Percentiles rank a stretch among this genome's conserved stretches.
phyloP scores from a whole-genome alignment of 2,797 vertebrate genomes.

The Falco columbarius region DNA sequence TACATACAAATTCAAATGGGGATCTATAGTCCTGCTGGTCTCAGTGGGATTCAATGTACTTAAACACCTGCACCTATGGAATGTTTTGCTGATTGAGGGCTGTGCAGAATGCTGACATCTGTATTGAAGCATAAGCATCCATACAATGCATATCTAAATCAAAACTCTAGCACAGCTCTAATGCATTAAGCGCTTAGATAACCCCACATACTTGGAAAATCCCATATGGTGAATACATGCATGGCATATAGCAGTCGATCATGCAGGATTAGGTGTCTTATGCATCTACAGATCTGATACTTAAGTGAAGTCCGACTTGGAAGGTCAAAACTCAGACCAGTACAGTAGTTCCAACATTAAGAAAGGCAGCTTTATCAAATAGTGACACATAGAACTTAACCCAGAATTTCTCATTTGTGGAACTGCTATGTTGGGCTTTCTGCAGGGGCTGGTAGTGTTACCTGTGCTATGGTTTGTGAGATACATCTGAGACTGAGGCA shows the following conservation, averaged over 20 bases:
- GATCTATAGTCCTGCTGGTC: not conserved
- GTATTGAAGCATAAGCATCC: not conserved
- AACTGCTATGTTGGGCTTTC: not conserved
- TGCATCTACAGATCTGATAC: not conserved
- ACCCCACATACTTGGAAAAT: not conserved
- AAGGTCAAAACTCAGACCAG: not conserved
- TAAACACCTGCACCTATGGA: not conserved
- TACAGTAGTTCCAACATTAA: not conserved
- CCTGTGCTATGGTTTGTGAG: not conserved
- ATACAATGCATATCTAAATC: not conserved
- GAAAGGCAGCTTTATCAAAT: not conserved
- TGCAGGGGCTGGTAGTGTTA: not conserved
- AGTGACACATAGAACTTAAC: not conserved
- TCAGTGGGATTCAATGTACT: not conserved
- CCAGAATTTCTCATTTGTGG: not conserved
- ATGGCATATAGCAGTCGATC: not conserved
- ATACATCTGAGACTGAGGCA: not conserved
- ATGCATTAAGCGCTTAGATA: not conserved
- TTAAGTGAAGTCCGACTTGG: not conserved
- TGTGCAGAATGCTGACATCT: not conserved
- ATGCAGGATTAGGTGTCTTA: not conserved
- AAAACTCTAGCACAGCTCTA: not conserved
- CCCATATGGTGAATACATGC: not conserved
- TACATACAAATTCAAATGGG: not conserved
- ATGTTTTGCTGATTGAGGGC: not conserved